phyloP scores from a whole-genome alignment of 2,797 vertebrate genomes.

The Microcaecilia unicolor region DNA sequence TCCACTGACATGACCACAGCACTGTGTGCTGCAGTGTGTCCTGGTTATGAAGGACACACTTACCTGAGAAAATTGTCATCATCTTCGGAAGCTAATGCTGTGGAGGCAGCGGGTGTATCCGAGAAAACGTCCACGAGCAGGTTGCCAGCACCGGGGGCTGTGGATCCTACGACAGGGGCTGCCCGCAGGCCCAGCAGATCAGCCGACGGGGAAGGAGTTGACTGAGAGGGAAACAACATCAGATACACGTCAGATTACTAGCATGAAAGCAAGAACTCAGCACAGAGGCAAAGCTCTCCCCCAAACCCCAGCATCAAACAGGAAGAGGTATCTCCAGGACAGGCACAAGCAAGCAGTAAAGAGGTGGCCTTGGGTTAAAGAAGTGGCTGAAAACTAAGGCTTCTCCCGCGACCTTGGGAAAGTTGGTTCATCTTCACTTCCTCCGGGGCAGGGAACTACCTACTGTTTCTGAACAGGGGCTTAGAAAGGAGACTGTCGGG shows the following conservation, averaged over 20 bases:
- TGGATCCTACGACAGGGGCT: conserved; percentile 41
- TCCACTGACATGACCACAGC: too few relatives aligned
- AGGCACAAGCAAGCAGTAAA: not conserved
- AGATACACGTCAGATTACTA: too few relatives aligned
- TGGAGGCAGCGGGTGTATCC: conserved; percentile 53
- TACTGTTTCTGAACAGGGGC: too few relatives aligned
- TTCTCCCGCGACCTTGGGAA: too few relatives aligned
- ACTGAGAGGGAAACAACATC: conserved; percentile 51
- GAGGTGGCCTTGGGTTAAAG: too few relatives aligned
- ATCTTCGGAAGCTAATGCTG: conserved; percentile 52
- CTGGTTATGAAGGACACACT: too few relatives aligned
- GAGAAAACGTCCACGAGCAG: conserved; percentile 85
- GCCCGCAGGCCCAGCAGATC: conserved; percentile 76
- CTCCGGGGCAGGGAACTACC: too few relatives aligned
- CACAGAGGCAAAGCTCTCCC: not conserved
- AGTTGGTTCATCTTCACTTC: too few relatives aligned
- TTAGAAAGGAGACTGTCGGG: too few relatives aligned
- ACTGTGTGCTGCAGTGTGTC: too few relatives aligned
- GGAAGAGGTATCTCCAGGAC: too few relatives aligned
- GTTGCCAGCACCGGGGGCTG: conserved; percentile 56
- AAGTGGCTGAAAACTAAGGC: too few relatives aligned
- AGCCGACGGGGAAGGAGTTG: conserved; percentile 80
- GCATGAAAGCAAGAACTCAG: not conserved
- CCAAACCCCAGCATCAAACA: not conserved
- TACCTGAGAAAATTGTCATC: conserved; percentile 86